Percentiles rank a stretch among this genome's conserved stretches.
Evolutionary conservation across 2,888 invertebrate genomes (phyloP).

Genomic region (Ophion obscuratus): DNA sequence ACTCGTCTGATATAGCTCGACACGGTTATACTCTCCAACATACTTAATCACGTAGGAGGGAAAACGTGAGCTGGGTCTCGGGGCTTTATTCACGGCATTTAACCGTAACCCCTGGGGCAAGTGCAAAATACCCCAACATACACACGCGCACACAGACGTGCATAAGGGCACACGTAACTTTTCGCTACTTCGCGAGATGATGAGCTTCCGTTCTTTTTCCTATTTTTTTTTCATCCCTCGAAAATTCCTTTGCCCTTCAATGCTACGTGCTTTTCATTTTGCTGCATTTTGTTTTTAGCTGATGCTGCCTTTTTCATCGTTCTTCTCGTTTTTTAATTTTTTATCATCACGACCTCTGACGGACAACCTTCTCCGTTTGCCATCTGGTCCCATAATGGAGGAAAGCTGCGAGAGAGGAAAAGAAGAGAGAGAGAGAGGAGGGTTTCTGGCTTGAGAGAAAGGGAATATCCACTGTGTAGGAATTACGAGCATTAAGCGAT

Average conservation of each 20-base stretch:
- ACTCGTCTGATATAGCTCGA: constrained; percentile 43
- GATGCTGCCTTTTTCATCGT: background rate
- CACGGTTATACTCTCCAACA: constrained; percentile 42
- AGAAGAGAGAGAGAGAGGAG: no score
- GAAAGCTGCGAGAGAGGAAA: no score
- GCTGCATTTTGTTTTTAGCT: constrained; percentile 11
- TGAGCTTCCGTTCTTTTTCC: background rate
- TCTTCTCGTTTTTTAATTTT: constrained; percentile 9
- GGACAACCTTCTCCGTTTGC: constrained; percentile 10
- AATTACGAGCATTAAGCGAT: constrained; percentile 35
- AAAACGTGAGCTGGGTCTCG: constrained; percentile 54
- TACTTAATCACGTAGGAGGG: constrained; percentile 58
- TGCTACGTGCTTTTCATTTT: constrained; percentile 3
- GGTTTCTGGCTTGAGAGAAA: background rate
- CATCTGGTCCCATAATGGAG: constrained; percentile 1
- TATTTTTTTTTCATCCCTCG: background rate
- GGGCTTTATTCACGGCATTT: constrained; percentile 55
- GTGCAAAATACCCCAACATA: constrained; percentile 47
- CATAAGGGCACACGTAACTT: background rate
- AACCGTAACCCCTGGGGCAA: constrained; percentile 54
- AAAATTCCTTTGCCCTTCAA: constrained; percentile 30
- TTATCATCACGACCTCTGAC: constrained; percentile 10
- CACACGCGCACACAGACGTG: constrained; percentile 1
- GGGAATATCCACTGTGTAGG: constrained; percentile 31
- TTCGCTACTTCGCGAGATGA: background rate